phyloP scores from a whole-genome alignment of 2,113 vertebrate species.

The Melanocharis versteri region DNA sequence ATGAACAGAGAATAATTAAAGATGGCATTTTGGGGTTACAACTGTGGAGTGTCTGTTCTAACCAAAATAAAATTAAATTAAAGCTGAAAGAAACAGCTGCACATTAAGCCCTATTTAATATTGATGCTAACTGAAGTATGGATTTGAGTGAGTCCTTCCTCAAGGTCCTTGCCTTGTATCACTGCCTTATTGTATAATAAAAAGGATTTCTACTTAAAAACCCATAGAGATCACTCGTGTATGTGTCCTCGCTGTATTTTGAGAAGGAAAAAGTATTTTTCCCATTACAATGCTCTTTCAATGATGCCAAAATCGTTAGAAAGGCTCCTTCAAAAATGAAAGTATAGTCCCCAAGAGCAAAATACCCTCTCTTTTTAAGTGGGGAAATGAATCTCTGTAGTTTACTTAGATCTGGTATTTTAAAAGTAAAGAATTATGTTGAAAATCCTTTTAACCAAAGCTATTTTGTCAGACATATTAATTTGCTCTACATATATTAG shows the following conservation, averaged over 20 bases:
- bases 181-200: background rate
- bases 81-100: slow-evolving; percentile 69
- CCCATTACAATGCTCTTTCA: background rate
- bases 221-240: background rate
- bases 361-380: background rate
- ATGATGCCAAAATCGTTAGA: background rate
- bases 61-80: slow-evolving; percentile 58
- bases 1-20: slow-evolving; percentile 53
- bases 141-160: slow-evolving; percentile 29
- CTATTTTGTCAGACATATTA: background rate
- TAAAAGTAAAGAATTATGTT: background rate
- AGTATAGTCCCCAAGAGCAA: background rate
- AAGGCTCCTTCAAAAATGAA: background rate
- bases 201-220: background rate
- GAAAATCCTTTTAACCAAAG: background rate
- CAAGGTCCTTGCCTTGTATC: slow-evolving; percentile 24
- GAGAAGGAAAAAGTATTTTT: background rate
- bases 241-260: background rate
- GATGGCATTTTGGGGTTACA: slow-evolving; percentile 68
- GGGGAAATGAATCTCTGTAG: background rate
- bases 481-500: background rate
- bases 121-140: slow-evolving; percentile 52
- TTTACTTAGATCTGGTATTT: background rate
- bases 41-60: slow-evolving; percentile 16
- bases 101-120: slow-evolving; percentile 56